Conservation (phyloP, 2,113 vertebrate species). For the Mustela lutreola region DNA sequence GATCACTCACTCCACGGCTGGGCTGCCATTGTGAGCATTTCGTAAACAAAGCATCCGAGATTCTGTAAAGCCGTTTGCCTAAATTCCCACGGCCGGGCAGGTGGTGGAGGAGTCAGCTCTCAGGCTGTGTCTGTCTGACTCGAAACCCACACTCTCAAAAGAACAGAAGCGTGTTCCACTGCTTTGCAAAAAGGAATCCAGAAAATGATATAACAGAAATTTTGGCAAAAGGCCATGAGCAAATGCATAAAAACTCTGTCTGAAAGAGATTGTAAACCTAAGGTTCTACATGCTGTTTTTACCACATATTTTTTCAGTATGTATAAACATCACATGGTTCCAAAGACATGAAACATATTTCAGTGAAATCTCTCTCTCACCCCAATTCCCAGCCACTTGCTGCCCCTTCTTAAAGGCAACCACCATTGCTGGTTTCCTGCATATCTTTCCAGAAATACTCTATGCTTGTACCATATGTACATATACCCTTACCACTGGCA, state of each 20-base stretch:
- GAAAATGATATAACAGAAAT: background rate
- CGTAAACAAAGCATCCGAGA: background rate
- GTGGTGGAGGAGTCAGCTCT: background rate
- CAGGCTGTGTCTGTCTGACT: background rate
- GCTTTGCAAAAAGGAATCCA: constrained; percentile 16
- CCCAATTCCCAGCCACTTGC: background rate
- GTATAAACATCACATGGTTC: background rate
- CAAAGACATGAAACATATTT: constrained; percentile 38
- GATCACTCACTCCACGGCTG: background rate
- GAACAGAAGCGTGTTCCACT: background rate
- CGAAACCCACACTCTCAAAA: background rate
- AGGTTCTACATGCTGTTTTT: background rate
- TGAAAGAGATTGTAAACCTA: background rate
- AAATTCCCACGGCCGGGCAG: background rate
- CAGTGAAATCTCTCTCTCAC: background rate
- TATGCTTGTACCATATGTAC: background rate
- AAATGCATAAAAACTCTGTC: background rate
- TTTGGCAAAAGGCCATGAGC: background rate
- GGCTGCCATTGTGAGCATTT: background rate
- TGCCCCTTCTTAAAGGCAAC: background rate
- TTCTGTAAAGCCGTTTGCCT: background rate
- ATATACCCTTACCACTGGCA: background rate
- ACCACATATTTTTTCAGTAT: background rate
- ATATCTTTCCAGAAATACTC: constrained; percentile 19
- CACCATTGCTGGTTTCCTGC: background rate